Conservation (phyloP, 1,140 invertebrate species). For the Pinna nobilis region DNA sequence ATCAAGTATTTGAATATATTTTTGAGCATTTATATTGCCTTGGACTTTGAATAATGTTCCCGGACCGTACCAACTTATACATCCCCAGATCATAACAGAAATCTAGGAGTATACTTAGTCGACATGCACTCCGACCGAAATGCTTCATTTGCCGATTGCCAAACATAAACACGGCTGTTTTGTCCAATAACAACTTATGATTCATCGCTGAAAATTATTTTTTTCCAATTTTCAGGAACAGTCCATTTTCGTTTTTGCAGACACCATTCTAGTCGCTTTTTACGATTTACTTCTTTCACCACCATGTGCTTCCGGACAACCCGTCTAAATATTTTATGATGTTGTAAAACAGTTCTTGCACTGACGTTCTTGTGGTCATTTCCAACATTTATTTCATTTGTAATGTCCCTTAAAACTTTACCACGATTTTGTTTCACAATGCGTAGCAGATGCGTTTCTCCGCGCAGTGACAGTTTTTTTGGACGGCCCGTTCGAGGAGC, state of each 20-base stretch:
- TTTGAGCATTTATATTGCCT: conserved; percentile 30
- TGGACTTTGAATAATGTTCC: conserved; percentile 15
- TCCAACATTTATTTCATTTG: conserved; percentile 13
- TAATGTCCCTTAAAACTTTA: conserved; percentile 16
- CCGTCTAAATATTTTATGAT: conserved; percentile 15
- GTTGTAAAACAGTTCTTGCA: conserved; percentile 18
- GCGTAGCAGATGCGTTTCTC: conserved; percentile 5
- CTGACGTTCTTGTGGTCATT: conserved; percentile 15
- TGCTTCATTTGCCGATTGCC: conserved; percentile 16
- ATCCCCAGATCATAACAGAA: conserved; percentile 29
- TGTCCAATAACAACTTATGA: conserved; percentile 13
- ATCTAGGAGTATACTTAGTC: conserved; percentile 12
- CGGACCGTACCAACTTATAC: conserved; percentile 6
- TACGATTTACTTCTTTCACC: conserved; percentile 19
- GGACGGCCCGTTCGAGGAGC: conserved; percentile 6
- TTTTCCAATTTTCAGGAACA: conserved; percentile 8
- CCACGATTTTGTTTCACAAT: conserved; percentile 20
- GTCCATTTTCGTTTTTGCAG: conserved; percentile 14
- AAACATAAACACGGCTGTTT: conserved; percentile 22
- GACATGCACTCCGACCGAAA: conserved; percentile 21
- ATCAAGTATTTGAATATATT: conserved; percentile 21
- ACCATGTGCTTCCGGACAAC: conserved; percentile 18
- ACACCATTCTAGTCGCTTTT: conserved; percentile 12
- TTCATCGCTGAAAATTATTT: conserved; percentile 29
- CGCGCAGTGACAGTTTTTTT: conserved; percentile 15